Evolutionary conservation across 1,140 invertebrate genomes (phyloP), one percentile per base, ranked within the genome.

Genomic region (Parasteatoda tepidariorum): DNA sequence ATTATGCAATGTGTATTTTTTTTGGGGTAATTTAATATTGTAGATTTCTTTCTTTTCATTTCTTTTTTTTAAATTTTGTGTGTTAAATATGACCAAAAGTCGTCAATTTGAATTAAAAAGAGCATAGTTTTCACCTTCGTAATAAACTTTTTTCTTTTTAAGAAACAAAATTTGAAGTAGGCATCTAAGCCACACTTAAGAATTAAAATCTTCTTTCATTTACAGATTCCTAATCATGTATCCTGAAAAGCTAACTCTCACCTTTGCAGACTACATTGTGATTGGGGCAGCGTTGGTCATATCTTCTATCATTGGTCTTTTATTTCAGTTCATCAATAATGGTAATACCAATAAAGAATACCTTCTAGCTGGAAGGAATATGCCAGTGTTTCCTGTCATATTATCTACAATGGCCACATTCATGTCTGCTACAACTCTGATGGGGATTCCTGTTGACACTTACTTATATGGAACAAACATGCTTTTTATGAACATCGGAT

Each of bases 301-400:
- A 9, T 68, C 76, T 15, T 84, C 89, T 0, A 87, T 78, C 26
- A 90, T 91, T 33, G 90, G 90, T 3, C 55, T 91, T 15, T 90
- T 87, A 83, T 95, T 94, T 87, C 94, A 93, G 6, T 93, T 94
- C 76, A 90, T 92, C 38, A 92, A 93, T 61, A 91, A 91, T 70
- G 91, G 91, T 31, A 76, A 28, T 0, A 92, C 92, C 0, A 91
- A 92, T 68, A 89, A 92, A 0, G 94, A 96, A 84, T 97, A 96
- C 87, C 89, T 97, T n/a, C 92, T 97, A 82, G 95, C 94, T 0
- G 94, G 94, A 11, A 91, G 94, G 84, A 93, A 93, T 85, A 95
- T 97, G 95, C 91, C 92, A 61, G 90, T 93, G 7, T 91, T 95
- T 85, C 94, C 95, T 0, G 92, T 96, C 15, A 92, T 93, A 83